Conservation (phyloP, 2,888 invertebrate genomes). For the Parascotia fuliginaria region DNA sequence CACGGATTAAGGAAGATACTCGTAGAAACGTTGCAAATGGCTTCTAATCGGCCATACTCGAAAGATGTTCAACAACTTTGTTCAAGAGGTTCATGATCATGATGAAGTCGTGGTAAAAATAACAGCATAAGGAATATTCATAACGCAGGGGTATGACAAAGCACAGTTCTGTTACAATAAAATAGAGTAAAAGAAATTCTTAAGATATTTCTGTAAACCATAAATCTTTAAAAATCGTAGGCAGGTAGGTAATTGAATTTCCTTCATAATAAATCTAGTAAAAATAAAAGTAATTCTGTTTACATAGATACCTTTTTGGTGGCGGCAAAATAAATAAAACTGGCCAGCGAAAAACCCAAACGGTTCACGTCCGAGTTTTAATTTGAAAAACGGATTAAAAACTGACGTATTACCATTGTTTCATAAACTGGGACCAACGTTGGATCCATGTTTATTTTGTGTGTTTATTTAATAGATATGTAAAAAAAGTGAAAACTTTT, state of each 20-base stretch:
- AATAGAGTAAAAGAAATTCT: background rate
- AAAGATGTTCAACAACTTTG: too few species aligned
- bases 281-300: constrained; percentile 4
- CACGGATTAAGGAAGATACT: too few species aligned
- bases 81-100: too few species aligned
- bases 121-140: too few species aligned
- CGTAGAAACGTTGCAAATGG: too few species aligned
- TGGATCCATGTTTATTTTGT: constrained; percentile 20
- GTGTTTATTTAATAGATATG: too few species aligned
- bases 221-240: too few species aligned
- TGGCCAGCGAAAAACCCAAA: constrained; percentile 46
- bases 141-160: too few species aligned
- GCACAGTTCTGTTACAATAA: background rate
- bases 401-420: constrained; percentile 55
- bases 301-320: constrained; percentile 19
- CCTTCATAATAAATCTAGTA: constrained; percentile 17
- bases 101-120: too few species aligned
- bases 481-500: too few species aligned
- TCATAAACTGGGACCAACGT: constrained; percentile 24
- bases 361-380: constrained; percentile 64
- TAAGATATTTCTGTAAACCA: too few species aligned
- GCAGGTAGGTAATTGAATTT: background rate
- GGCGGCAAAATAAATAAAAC: constrained; percentile 25
- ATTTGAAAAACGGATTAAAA: constrained; percentile 66
- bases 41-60: too few species aligned